Evolutionary conservation across 2,113 vertebrate species (phyloP), one percentile per base, ranked within the genome.

Genomic region (Jaculus jaculus): DNA sequence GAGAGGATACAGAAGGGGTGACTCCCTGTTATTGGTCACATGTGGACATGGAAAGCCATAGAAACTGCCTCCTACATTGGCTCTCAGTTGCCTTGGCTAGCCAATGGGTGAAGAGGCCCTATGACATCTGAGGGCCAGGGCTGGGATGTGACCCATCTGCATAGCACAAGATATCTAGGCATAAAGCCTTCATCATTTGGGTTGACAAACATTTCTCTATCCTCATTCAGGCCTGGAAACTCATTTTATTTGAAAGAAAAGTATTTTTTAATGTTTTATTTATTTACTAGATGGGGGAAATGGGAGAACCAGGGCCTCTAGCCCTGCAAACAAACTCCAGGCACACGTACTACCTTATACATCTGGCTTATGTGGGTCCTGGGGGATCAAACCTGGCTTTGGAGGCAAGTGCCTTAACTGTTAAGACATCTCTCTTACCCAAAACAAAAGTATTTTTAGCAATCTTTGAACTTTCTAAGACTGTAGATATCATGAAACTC

Each of bases 1-100:
- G 81, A 85, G 47, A 97, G 89, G 91, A 92, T 6, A 90, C 7
- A 21, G 83, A 74, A 58, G 1, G 42, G 65, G 77, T 58, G 91
- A 87, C 18, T 54, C 0, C 20, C 24, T 10, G 1, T 37, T 2
- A 63, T 10, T 71, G 42, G 28, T n/a, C 13, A 15, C 1, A 0
- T 9, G 54, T 9, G 63, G 8, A 80, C 37, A 39, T 23, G 20
- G 34, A 73, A n/a, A 18, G 5, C 54, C 21, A 28, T 18, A 34
- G 37, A 7, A 47, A 32, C 0, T 3, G 37, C 32, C 32, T 26
- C 11, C 20, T 0, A 6, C 0, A 9, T n/a, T 0, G 23, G 82
- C 21, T 85, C 83, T 82, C 26, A 5, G 72, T 34, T 12, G 20
- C 68, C 21, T 30, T 28, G 66, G 72, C 75, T 37, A 63, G 6